Base-by-base conservation (phyloP, 2,113 vertebrate genomes). In the Periophthalmus modestus region DNA sequence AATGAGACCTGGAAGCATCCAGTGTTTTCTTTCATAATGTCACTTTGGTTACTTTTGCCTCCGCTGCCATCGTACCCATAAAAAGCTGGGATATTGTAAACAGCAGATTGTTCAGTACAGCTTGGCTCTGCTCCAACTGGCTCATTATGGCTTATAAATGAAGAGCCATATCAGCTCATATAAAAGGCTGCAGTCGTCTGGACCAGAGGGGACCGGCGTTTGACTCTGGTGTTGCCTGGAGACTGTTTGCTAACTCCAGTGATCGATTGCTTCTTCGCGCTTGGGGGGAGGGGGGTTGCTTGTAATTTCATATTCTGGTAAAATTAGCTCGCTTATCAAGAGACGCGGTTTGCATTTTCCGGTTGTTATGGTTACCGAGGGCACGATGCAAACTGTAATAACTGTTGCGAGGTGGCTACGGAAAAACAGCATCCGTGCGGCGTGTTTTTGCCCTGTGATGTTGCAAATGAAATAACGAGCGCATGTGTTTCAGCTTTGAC, bases 221-320 rank as follows among this genome's bases (percentile, higher is more conserved):
- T 24, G 21, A 48, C 12, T 11, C 5, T 24, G 39, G 21, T 14
- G 46, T 67, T 67, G 39, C 66, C 48, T 48, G n/a, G 66, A 67
- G 66, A 28, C 46, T 23, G 39, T 67, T 67, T 67, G 66, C 66
- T 24, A 48, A 48, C 46, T 23, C 10, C 7, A 21, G n/a, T 67
- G 66, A 67, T 67, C 48, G 66, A 67, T 48, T 67, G 66, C 24
- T 46, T 67, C n/a, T 67, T 46, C 63, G 14, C 63, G 21, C 33
- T 21, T 19, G 62, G 36, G 28, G 28, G 28, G 10, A 9, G 39
- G 39, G 14, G 65, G 46, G 12, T 23, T 48, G n/a, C 46, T 47
- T 23, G 46, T 39, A 66, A 66, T 46, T 66, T 47, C 43, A 67
- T 13, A 67, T 48, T 47, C 46, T 47, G 46, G 46, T 67, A 23